Percentiles rank a stretch among this genome's conserved stretches.
Conservation (phyloP, 1,140 invertebrate species). For the Eupristina koningsbergeri region DNA sequence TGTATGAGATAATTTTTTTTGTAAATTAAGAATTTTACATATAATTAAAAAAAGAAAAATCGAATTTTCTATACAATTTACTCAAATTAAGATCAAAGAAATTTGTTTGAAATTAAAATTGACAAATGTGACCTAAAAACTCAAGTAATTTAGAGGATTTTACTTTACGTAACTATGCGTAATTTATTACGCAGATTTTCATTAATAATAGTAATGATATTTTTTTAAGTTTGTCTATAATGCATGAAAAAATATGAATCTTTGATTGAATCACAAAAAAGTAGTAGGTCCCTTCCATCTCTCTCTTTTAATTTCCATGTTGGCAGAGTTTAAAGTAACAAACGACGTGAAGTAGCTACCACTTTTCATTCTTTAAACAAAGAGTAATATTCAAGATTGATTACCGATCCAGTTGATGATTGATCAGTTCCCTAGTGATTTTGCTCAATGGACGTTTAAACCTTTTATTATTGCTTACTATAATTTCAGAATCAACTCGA, state of each 20-base stretch:
- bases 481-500: not conserved
- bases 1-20: not conserved
- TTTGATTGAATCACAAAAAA: too few species aligned
- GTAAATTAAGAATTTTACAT: not conserved
- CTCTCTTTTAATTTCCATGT: not conserved
- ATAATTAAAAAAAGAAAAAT: too few species aligned
- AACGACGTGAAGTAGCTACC: not conserved
- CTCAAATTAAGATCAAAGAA: not conserved
- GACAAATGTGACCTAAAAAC: not conserved
- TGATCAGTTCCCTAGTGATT: constrained; percentile 1
- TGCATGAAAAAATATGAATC: too few species aligned
- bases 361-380: not conserved
- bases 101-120: not conserved
- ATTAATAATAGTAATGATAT: too few species aligned
- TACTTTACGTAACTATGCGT: not conserved
- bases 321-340: not conserved
- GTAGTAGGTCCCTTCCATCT: not conserved
- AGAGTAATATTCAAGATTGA: not conserved
- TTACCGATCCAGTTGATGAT: constrained; percentile 2
- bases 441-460: not conserved
- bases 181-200: not conserved
- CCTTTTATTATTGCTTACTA: not conserved
- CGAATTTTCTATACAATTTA: not conserved
- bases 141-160: not conserved
- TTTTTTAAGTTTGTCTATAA: too few species aligned